phyloP scores from a whole-genome alignment of 1,140 invertebrate genomes.

The Bombus impatiens region DNA sequence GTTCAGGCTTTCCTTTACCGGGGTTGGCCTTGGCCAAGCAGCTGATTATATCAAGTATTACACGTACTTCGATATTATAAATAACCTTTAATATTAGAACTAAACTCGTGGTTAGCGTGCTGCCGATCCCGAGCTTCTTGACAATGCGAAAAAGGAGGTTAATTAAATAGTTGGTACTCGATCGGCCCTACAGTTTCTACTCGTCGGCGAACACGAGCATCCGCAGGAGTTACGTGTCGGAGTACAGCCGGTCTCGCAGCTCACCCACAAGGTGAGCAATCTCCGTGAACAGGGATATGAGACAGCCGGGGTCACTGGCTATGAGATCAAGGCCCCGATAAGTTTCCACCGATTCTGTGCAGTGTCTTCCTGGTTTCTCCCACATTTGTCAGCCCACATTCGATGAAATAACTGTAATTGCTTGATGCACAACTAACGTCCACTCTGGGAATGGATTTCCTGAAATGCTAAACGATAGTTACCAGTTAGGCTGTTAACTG shows the following conservation, averaged over 20 bases:
- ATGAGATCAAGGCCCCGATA: background rate
- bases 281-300: background rate
- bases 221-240: constrained; percentile 63
- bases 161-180: constrained; percentile 50
- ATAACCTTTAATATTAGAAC: background rate
- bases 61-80: background rate
- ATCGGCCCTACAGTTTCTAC: constrained; percentile 66
- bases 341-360: background rate
- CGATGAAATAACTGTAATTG: background rate
- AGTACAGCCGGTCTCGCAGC: constrained; percentile 64
- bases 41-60: background rate
- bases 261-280: constrained; percentile 73
- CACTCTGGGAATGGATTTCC: background rate
- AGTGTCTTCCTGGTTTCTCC: background rate
- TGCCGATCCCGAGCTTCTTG: constrained; percentile 40
- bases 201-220: constrained; percentile 58
- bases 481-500: background rate
- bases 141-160: background rate
- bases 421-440: background rate
- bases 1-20: background rate
- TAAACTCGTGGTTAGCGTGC: background rate
- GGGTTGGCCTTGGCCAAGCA: background rate
- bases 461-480: background rate
- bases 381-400: too few relatives aligned
- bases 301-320: background rate